phyloP scores from a whole-genome alignment of 1,140 invertebrate species.

The Acromyrmex heyeri region DNA sequence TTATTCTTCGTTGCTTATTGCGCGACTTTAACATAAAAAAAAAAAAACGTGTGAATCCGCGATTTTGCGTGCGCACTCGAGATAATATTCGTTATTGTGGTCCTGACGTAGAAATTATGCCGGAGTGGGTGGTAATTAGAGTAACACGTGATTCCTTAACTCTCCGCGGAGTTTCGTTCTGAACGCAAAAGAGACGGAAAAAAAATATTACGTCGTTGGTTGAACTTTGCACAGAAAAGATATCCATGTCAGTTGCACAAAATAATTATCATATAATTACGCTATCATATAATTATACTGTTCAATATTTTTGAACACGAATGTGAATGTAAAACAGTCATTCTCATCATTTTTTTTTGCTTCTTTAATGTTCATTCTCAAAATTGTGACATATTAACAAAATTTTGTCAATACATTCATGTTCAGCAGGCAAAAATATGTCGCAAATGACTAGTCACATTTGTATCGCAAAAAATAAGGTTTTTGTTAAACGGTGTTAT shows the following conservation, averaged over 20 bases:
- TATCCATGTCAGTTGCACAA: neutral
- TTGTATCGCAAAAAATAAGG: no score
- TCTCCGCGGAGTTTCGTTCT: conserved; percentile 17
- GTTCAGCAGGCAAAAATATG: no score
- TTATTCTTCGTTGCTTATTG: conserved; percentile 2
- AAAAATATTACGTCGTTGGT: neutral
- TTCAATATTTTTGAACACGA: no score
- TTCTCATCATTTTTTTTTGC: no score
- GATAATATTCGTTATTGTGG: conserved; percentile 29
- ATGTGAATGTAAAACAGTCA: no score
- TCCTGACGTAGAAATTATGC: neutral
- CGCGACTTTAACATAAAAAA: conserved; percentile 7
- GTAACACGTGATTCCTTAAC: conserved; percentile 30
- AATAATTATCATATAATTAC: no score
- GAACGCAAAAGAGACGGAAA: neutral
- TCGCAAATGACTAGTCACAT: no score
- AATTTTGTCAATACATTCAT: no score
- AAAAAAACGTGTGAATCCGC: conserved; percentile 6
- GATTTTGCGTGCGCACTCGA: neutral
- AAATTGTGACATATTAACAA: no score
- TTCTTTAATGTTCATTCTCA: no score
- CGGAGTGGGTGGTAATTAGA: conserved; percentile 39
- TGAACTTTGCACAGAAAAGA: neutral
- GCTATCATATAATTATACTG: no score
- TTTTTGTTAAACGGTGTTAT: no score